phyloP scores from a whole-genome alignment of 1,140 invertebrate genomes.

The Drosophila dunni region DNA sequence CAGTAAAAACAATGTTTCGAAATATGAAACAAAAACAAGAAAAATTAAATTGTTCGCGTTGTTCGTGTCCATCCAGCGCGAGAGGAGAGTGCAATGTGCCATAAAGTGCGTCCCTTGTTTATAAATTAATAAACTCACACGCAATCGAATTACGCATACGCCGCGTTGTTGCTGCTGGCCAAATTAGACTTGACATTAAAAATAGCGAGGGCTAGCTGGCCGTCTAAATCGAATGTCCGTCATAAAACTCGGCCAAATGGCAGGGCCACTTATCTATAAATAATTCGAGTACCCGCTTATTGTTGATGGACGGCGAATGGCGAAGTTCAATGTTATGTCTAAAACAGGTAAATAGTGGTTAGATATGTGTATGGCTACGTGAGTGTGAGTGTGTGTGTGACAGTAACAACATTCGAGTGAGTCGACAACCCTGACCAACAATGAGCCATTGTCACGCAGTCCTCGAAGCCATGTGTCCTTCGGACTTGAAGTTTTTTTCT shows the following conservation, averaged over 20 bases:
- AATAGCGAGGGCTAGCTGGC: constrained; percentile 24
- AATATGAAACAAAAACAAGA: constrained; percentile 17
- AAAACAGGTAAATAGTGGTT: constrained; percentile 13
- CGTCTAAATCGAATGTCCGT: constrained; percentile 54
- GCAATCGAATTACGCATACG: constrained; percentile 43
- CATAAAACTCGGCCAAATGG: constrained; percentile 54
- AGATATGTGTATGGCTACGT: neutral
- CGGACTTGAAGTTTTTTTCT: constrained; percentile 33
- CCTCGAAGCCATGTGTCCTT: constrained; percentile 22
- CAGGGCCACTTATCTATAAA: constrained; percentile 61
- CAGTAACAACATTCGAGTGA: constrained; percentile 7
- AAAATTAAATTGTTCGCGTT: constrained; percentile 59
- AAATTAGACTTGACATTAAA: constrained; percentile 34
- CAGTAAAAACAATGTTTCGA: constrained; percentile 18
- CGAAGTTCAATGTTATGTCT: constrained; percentile 66
- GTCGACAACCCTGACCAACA: constrained; percentile 15
- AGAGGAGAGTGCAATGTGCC: constrained; percentile 18
- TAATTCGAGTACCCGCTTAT: constrained; percentile 50
- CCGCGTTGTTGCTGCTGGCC: neutral
- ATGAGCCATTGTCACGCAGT: constrained; percentile 65
- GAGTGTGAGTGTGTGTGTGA: neutral
- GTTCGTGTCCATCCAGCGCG: constrained; percentile 25
- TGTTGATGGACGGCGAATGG: constrained; percentile 60
- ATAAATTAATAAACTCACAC: constrained; percentile 50
- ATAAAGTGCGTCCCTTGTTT: constrained; percentile 7